Percentiles rank a stretch among this genome's conserved stretches.
phyloP scores from a whole-genome alignment of 2,888 invertebrate genomes.

The Diarsia dahlii region DNA sequence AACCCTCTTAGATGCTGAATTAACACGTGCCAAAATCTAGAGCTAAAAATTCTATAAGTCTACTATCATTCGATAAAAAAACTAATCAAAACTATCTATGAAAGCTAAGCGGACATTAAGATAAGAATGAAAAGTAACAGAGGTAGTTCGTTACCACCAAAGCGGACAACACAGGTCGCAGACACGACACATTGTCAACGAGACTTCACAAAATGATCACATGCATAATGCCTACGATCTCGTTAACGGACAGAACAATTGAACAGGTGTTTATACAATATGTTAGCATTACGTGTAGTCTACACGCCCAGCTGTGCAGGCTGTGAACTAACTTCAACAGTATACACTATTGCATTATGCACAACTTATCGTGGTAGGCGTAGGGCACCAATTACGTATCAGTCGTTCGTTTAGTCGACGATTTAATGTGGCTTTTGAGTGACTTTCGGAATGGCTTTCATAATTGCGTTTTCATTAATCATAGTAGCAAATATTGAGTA shows the following conservation, averaged over 20 bases:
- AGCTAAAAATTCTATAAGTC: constrained; percentile 50
- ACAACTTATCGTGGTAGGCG: constrained; percentile 75
- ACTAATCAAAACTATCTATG: constrained; percentile 54
- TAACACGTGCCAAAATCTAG: constrained; percentile 41
- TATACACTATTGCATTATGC: constrained; percentile 77
- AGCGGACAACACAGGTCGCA: constrained; percentile 70
- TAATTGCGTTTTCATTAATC: no score
- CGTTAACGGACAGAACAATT: constrained; percentile 76
- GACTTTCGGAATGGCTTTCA: constrained; percentile 60
- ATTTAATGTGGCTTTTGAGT: constrained; percentile 60
- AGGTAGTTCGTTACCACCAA: constrained; percentile 66
- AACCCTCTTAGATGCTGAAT: constrained; percentile 34
- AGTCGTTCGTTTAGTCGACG: constrained; percentile 66
- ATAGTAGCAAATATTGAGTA: no score
- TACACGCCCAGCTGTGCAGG: constrained; percentile 85
- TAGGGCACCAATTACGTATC: constrained; percentile 73
- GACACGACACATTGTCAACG: constrained; percentile 68
- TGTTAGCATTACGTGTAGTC: constrained; percentile 79
- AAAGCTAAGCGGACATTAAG: constrained; percentile 53
- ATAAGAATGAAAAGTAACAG: constrained; percentile 34
- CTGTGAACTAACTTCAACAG: constrained; percentile 79
- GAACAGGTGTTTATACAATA: constrained; percentile 72
- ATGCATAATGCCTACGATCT: constrained; percentile 81
- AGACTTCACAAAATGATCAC: constrained; percentile 80
- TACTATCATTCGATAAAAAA: constrained; percentile 49